Conservation (phyloP, 2,888 invertebrate species). For the Zonitis immaculata region DNA sequence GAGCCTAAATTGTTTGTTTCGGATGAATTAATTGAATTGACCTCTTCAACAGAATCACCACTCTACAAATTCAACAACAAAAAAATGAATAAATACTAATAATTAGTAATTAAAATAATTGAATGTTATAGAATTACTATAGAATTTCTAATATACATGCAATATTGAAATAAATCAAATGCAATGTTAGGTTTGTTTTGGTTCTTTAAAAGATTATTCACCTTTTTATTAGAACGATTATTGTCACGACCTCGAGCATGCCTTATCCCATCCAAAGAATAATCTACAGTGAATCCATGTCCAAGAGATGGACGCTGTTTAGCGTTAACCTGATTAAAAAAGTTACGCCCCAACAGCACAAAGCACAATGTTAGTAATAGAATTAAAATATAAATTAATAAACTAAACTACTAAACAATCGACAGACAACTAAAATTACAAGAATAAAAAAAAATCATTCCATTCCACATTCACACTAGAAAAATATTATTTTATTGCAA, state of each 20-base stretch:
- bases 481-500: no score
- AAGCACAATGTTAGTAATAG: slow-evolving; percentile 41
- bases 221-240: slow-evolving; percentile 47
- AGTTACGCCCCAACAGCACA: slow-evolving; percentile 43
- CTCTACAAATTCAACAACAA: slow-evolving; percentile 57
- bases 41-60: slow-evolving; percentile 80
- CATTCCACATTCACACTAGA: slow-evolving; percentile 12
- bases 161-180: no score
- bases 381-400: slow-evolving; percentile 6
- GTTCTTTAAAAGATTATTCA: no score
- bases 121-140: no score
- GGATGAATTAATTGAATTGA: slow-evolving; percentile 67
- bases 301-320: slow-evolving; percentile 48
- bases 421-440: no score
- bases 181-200: no score
- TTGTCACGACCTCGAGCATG: slow-evolving; percentile 49
- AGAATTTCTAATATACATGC: no score
- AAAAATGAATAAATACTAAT: background rate
- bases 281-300: slow-evolving; percentile 51
- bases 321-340: slow-evolving; percentile 47
- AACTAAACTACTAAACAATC: no score
- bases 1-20: slow-evolving; percentile 70
- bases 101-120: no score
- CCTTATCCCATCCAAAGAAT: slow-evolving; percentile 50
- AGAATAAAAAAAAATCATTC: slow-evolving; percentile 3